Evolutionary conservation across 2,888 invertebrate genomes (phyloP).

Genomic region (Elmis aenea): DNA sequence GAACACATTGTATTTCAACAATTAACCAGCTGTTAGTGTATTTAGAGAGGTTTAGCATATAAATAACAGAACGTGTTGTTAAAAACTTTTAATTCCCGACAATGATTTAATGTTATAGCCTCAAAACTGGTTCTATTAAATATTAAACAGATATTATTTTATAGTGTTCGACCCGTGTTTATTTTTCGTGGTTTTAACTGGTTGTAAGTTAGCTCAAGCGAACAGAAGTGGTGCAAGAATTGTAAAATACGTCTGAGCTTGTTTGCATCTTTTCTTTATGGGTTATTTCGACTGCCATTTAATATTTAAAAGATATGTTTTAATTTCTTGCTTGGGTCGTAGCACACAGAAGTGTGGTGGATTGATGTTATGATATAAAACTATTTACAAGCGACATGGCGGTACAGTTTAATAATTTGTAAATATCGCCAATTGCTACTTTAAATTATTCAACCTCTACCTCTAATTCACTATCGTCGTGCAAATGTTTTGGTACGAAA

Average conservation of each 20-base stretch:
- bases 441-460: too few relatives aligned
- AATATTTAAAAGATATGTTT: too few relatives aligned
- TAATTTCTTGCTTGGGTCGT: too few relatives aligned
- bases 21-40: constrained; percentile 41
- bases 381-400: too few relatives aligned
- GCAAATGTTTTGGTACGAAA: too few relatives aligned
- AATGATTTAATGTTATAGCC: constrained; percentile 41
- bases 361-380: too few relatives aligned
- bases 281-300: too few relatives aligned
- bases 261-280: constrained; percentile 29
- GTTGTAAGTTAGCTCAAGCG: constrained; percentile 22
- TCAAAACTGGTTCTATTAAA: constrained; percentile 42
- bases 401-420: too few relatives aligned
- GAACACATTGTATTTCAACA: constrained; percentile 42
- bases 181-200: constrained; percentile 32
- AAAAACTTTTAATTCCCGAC: constrained; percentile 41
- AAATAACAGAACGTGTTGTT: constrained; percentile 39
- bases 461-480: too few relatives aligned
- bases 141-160: constrained; percentile 43
- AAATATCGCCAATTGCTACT: too few relatives aligned
- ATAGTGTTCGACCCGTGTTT: constrained; percentile 35
- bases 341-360: too few relatives aligned
- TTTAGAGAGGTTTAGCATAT: constrained; percentile 37
- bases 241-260: constrained; percentile 34
- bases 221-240: constrained; percentile 35